These are phyloP conservation scores for Eospalax fontanierii DNA, from an alignment of 2,797 vertebrate genomes.

Conservation along the genomic window DNA sequence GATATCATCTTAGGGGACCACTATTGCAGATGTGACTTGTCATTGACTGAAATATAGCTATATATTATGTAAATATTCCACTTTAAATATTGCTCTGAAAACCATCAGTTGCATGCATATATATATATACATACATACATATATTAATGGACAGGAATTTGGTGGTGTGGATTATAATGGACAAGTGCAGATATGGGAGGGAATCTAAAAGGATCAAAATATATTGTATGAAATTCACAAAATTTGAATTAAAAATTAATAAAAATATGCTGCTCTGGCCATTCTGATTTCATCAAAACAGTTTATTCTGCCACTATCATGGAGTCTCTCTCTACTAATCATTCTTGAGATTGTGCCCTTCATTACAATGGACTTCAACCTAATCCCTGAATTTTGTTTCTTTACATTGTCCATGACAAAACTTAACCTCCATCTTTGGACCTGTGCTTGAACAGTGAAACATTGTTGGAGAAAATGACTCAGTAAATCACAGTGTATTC, in stretches of 20 bases:
- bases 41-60: not conserved
- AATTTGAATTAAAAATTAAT: too few relatives aligned
- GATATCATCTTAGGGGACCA: not conserved
- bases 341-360: not conserved
- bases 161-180: too few relatives aligned
- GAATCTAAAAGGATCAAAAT: too few relatives aligned
- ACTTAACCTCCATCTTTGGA: not conserved
- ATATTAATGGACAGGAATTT: too few relatives aligned
- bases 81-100: too few relatives aligned
- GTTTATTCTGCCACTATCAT: not conserved
- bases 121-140: too few relatives aligned
- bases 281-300: not conserved
- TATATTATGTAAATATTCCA: not conserved
- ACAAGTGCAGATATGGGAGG: too few relatives aligned
- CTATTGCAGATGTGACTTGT: too few relatives aligned
- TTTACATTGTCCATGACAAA: not conserved
- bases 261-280: too few relatives aligned
- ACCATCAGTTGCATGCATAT: too few relatives aligned
- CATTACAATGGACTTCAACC: not conserved
- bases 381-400: not conserved
- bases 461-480: not conserved
- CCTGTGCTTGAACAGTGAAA: constrained; percentile 1
- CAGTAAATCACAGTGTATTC: not conserved
- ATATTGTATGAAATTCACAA: too few relatives aligned
- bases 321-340: not conserved